These are phyloP conservation scores for Hemaris fuciformis DNA, from an alignment of 2,888 invertebrate species.

Conservation along the genomic window DNA sequence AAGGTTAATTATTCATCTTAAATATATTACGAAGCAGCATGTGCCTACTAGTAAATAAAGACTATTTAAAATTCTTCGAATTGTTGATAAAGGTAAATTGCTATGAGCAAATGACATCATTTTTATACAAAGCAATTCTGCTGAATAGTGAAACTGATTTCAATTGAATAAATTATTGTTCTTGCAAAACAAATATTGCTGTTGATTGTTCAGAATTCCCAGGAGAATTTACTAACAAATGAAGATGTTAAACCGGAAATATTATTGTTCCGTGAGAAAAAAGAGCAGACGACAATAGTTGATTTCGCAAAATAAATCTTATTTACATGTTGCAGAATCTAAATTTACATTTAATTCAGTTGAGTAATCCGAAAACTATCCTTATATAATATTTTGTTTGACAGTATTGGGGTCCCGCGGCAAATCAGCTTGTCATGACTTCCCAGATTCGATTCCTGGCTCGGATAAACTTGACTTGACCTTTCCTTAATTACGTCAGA, in stretches of 20 bases:
- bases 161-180: not conserved
- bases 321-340: slow-evolving; percentile 1
- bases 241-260: not conserved
- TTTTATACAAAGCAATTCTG: not conserved
- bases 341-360: not conserved
- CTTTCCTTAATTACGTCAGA: too few species aligned
- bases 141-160: not conserved
- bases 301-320: not conserved
- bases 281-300: not conserved
- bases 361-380: not conserved
- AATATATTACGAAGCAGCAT: too few species aligned
- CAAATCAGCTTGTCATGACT: too few species aligned
- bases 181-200: not conserved
- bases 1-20: too few species aligned
- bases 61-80: too few species aligned
- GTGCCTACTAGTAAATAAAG: too few species aligned
- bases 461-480: too few species aligned
- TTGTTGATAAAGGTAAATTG: too few species aligned
- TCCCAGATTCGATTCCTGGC: too few species aligned
- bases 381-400: not conserved
- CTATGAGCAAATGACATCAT: too few species aligned
- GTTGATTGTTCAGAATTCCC: not conserved
- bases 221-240: not conserved
- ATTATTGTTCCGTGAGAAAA: not conserved
- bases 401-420: too few species aligned